A percentile compares a stretch with the other conserved stretches of the same genome.
Conservation (phyloP, 2,113 vertebrate species). For the Chrysochloris asiatica region DNA sequence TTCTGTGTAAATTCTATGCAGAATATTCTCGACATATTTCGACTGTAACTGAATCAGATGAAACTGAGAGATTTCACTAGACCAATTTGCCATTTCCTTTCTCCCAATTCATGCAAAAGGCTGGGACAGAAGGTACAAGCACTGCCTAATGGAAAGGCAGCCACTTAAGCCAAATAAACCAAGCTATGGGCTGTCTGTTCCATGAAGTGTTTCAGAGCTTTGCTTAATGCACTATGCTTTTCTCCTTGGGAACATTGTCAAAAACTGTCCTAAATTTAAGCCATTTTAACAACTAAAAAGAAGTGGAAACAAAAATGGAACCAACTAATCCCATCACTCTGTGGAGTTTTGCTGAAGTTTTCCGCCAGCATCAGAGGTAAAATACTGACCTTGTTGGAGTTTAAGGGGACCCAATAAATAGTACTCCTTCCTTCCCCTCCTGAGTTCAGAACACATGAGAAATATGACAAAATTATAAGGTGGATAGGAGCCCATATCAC, state of each 20-base stretch:
- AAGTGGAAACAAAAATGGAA: not conserved
- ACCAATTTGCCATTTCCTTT: not conserved
- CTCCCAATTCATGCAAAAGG: not conserved
- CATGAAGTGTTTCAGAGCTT: not conserved
- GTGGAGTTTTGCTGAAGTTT: not conserved
- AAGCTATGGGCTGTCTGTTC: not conserved
- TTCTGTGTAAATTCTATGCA: not conserved
- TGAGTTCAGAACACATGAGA: constrained; percentile 34
- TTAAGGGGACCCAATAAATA: not conserved
- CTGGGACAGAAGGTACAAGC: not conserved
- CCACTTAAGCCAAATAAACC: not conserved
- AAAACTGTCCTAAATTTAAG: not conserved
- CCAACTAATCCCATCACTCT: not conserved
- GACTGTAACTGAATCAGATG: not conserved
- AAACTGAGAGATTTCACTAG: not conserved
- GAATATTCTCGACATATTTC: not conserved
- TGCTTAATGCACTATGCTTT: not conserved
- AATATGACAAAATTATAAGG: not conserved
- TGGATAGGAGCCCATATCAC: not conserved
- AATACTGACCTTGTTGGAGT: not conserved
- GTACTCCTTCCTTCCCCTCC: not conserved
- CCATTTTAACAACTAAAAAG: not conserved
- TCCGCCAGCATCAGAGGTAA: not conserved
- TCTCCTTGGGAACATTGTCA: not conserved
- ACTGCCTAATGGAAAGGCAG: not conserved